phyloP scores from a whole-genome alignment of 2,113 vertebrate species.

The Lophius piscatorius region DNA sequence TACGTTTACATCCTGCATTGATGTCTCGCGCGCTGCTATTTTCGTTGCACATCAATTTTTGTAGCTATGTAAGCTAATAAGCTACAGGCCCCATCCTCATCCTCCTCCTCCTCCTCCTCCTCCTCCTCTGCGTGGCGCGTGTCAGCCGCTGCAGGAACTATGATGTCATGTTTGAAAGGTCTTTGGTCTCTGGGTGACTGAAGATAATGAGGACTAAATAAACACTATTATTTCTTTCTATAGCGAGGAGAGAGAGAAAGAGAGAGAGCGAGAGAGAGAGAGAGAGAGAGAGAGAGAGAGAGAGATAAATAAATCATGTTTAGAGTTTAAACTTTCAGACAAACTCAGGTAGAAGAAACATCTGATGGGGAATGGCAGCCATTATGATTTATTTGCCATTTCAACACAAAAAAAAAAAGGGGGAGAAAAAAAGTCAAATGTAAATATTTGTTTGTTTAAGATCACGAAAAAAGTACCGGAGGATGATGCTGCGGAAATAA shows the following conservation, averaged over 20 bases:
- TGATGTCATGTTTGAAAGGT: slow-evolving; percentile 58
- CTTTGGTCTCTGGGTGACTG: slow-evolving; percentile 57
- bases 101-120: too few species aligned
- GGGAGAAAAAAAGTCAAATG: too few species aligned
- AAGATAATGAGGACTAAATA: slow-evolving; percentile 57
- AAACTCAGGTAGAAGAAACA: slow-evolving; percentile 37
- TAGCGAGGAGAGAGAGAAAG: slow-evolving; percentile 1
- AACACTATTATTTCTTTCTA: slow-evolving; percentile 47
- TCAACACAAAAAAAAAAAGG: not conserved
- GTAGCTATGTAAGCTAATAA: slow-evolving; percentile 44
- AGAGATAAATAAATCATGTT: slow-evolving; percentile 57
- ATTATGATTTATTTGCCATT: slow-evolving; percentile 31
- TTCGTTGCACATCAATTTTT: slow-evolving; percentile 64
- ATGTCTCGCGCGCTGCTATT: slow-evolving; percentile 64
- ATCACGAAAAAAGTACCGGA: too few species aligned
- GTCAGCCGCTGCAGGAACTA: slow-evolving; percentile 46
- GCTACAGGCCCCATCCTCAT: slow-evolving; percentile 54
- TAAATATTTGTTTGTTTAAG: too few species aligned
- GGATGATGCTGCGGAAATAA: too few species aligned
- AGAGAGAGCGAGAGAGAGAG: not conserved
- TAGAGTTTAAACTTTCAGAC: slow-evolving; percentile 39
- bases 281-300: slow-evolving; percentile 1
- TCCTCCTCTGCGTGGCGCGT: slow-evolving; percentile 22
- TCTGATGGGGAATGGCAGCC: slow-evolving; percentile 39
- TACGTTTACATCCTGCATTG: slow-evolving; percentile 74